Evolutionary conservation across 2,888 invertebrate species (phyloP).

Genomic region (Hydrotaea cyrtoneurina): DNA sequence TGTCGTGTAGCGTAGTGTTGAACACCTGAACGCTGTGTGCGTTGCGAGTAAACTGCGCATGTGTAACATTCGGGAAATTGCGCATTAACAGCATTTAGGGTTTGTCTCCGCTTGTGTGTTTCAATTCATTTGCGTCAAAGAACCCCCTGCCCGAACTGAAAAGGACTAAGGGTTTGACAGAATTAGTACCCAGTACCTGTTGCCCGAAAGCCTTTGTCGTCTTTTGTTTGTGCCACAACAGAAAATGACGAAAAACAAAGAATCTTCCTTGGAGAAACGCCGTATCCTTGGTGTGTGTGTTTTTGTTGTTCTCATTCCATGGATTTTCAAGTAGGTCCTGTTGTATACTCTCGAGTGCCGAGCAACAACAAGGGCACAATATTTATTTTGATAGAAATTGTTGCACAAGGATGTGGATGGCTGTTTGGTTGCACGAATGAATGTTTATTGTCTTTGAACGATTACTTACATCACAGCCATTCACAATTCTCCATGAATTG

Average conservation of each 20-base stretch:
- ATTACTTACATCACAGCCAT: conserved; percentile 49
- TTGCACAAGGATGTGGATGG: conserved; percentile 25
- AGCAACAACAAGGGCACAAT: conserved; percentile 20
- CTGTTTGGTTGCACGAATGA: background rate
- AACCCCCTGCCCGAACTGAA: background rate
- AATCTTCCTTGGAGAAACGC: background rate
- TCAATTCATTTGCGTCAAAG: conserved; percentile 13
- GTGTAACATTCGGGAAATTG: conserved; percentile 62
- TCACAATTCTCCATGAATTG: conserved; percentile 29
- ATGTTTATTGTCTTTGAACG: conserved; percentile 33
- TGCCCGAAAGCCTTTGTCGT: conserved; percentile 1
- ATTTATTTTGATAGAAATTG: conserved; percentile 41
- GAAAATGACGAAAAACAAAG: background rate
- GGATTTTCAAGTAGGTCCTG: conserved; percentile 31
- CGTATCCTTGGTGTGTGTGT: background rate
- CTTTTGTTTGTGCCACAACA: background rate
- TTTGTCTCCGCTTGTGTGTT: conserved; percentile 20
- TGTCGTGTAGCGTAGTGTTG: conserved; percentile 45
- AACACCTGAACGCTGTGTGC: conserved; percentile 39
- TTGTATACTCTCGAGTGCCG: background rate
- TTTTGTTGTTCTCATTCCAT: conserved; percentile 11
- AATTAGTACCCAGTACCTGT: conserved; percentile 38
- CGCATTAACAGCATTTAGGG: conserved; percentile 62
- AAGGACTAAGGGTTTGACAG: conserved; percentile 30
- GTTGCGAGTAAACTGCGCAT: conserved; percentile 59